Base-by-base conservation (phyloP, 2,888 invertebrate genomes). In the Ceramica pisi region DNA sequence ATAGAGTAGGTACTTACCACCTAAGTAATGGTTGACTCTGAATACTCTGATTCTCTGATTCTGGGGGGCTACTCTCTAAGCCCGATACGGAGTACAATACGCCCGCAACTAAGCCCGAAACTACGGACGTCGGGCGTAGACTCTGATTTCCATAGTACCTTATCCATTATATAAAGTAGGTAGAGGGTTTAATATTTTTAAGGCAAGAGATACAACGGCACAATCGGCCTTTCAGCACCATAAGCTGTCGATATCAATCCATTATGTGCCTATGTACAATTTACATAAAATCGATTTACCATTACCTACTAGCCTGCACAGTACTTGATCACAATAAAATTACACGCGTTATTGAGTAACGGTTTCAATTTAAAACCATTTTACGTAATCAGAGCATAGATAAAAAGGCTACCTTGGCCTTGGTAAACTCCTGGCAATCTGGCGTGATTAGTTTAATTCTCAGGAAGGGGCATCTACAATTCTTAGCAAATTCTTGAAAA, bases 201-300 rank as follows among this genome's bases (percentile, higher is more conserved):
- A 48, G n/a, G 12, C 12, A 23, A 21, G 21, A 46, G 1, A 19
- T 16, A 19, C 12, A 19, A 19, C 1, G 19, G 2, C 46, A 19
- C 19, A 19, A 19, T 46, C 7, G 7, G 5, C 19, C 19, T 46
- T 19, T 46, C 19, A 19, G 46, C 46, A 46, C 8, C 19, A 46
- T 46, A 46, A 1, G 46, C 19, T 46, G 1, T 8, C 46, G 46
- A 46, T n/a, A 46, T 62, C 23, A 57, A 50, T 55, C 14, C 23
- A 65, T 41, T 23, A 56, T 21, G 38, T 14, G 19, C 46, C 46
- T 19, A 8, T 19, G 4, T 46, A 56, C 12, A 51, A 76, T 76
- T 57, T 66, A 76, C 78, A 78, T 78, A 51, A 57, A 62, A 71
- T 48, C 66, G 16, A 62, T 72, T 71, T 62, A 23, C 65, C 38